Base-by-base conservation (phyloP, 2,888 invertebrate genomes). In the Isotomurus palustris region DNA sequence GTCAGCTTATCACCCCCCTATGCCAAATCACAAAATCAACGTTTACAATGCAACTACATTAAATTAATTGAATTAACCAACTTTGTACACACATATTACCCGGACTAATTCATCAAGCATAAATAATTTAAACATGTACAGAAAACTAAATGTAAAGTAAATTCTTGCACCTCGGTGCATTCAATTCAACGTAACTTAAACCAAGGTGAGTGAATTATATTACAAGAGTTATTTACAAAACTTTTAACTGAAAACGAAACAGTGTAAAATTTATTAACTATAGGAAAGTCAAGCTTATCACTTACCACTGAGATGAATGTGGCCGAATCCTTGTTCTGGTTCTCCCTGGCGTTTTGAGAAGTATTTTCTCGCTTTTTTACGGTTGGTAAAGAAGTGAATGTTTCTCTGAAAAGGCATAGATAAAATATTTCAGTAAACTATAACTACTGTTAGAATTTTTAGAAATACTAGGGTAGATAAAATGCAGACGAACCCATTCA, bases 251-350 rank as follows among this genome's bases (percentile, higher is more conserved):
- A 32, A 32, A 32, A 32, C 14, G 8, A 32, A 32, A 10, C 14
- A 32, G 14, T 32, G 32, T 8, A 32, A 32, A 32, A 10, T n/a
- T n/a, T n/a, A n/a, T n/a, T n/a, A n/a, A n/a, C n/a, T n/a, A n/a
- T n/a, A n/a, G n/a, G n/a, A n/a, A n/a, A n/a, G n/a, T n/a, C n/a
- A 49, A 53, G 36, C 41, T 47, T 4, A 32, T 55, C 50, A 80
- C 84, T 82, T 78, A 87, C 87, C 80, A 87, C 87, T 66, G 86
- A 84, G 64, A 87, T 83, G 72, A 86, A 86, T 53, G 86, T 86
- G 62, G 86, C 84, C 36, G 68, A 58, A 44, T 70, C 70, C 19
- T 62, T 65, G 53, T 57, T 67, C 27, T 58, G 66, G 47, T 66
- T 60, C 47, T 67, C 65, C 47, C 58, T 43, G 21, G 63, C 66